These are phyloP conservation scores for Lucilia cuprina DNA, from an alignment of 1,140 invertebrate genomes.

Conservation along the genomic window DNA sequence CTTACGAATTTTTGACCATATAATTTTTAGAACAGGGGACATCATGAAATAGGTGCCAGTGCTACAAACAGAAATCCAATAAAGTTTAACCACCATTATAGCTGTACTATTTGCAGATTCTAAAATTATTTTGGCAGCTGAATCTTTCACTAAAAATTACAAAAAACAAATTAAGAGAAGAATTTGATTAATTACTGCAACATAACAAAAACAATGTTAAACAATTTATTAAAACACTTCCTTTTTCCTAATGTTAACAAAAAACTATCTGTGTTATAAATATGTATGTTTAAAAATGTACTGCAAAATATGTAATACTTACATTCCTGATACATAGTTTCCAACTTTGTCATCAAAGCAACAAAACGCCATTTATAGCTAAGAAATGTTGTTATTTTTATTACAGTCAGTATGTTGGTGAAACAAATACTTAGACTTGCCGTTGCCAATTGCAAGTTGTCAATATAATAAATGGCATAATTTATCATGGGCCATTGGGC, in stretches of 20 bases:
- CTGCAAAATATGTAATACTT: conserved; percentile 36
- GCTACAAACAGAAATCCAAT: conserved; percentile 47
- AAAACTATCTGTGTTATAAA: background rate
- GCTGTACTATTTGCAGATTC: conserved; percentile 46
- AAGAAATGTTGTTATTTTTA: conserved; percentile 54
- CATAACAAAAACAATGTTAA: background rate
- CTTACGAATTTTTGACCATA: conserved; percentile 38
- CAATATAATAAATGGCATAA: conserved; percentile 47
- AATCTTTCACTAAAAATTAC: conserved; percentile 31
- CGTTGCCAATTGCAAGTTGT: conserved; percentile 52
- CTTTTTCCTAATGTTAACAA: background rate
- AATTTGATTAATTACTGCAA: background rate
- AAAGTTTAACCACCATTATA: conserved; percentile 43
- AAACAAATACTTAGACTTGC: conserved; percentile 52
- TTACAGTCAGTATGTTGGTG: conserved; percentile 53
- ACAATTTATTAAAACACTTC: background rate
- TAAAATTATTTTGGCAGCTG: conserved; percentile 28
- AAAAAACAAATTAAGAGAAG: background rate
- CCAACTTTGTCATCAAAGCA: conserved; percentile 49
- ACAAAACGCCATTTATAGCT: conserved; percentile 47
- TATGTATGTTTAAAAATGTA: too few species aligned
- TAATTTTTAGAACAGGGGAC: conserved; percentile 47
- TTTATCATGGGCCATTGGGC: conserved; percentile 53
- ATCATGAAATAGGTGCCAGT: conserved; percentile 55
- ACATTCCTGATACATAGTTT: conserved; percentile 49